Base-by-base conservation (phyloP, 2,888 invertebrate species). In the Drosophila ochracea region DNA sequence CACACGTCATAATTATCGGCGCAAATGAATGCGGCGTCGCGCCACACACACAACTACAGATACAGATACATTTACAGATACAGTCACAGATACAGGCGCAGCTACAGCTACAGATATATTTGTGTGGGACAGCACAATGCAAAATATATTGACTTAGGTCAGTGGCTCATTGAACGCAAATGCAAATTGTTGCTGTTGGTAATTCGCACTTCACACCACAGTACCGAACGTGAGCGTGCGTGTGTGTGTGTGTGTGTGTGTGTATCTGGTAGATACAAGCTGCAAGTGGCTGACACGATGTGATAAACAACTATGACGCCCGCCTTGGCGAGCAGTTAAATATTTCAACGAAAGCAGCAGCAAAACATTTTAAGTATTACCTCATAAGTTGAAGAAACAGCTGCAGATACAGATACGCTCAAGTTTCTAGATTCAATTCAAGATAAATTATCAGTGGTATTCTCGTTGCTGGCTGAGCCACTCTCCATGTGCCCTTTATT, bases 121-220 rank as follows among this genome's bases (percentile, higher is more conserved):
- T 41, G 35, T 70, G 70, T 21, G 57, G 39, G 63, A 53, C 55
- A 68, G 64, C 88, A 83, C 90, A 90, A 88, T 90, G 89, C 90
- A 90, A 90, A 91, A 79, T 83, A 76, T 86, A 85, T 92, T 92
- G 92, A 73, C 92, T 84, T 86, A 92, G 92, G 92, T 92, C 92
- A 92, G 92, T 92, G 92, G 92, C 92, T 92, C 92, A 91, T 92
- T 92, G 92, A 91, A 91, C 91, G 89, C 89, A 89, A 85, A 91
- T 91, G 92, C 92, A 90, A 91, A 92, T 90, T 90, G 87, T 89
- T 86, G 82, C 68, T 68, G 80, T 63, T 62, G 84, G 78, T 82
- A 90, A 86, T 90, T 89, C 91, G 80, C 88, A 91, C 90, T 84
- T 91, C 75, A 73, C 88, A 71, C 77, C 41, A 53, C 39, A 41